Percentiles rank a stretch among this genome's conserved stretches.
phyloP scores from a whole-genome alignment of 2,113 vertebrate species.

The Elaphurus davidianus region DNA sequence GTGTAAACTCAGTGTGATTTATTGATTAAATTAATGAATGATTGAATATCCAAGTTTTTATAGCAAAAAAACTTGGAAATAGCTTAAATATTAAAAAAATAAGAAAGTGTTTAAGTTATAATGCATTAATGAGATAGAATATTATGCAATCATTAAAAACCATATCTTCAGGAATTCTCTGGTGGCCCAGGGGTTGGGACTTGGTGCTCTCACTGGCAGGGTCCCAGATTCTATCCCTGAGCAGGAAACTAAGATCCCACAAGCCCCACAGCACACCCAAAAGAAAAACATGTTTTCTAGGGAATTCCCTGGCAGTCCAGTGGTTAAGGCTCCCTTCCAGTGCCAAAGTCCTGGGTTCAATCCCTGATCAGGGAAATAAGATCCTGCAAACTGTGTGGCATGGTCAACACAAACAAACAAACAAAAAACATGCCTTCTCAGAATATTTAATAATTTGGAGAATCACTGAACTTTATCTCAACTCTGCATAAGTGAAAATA shows the following conservation, averaged over 20 bases:
- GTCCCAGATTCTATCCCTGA: neutral
- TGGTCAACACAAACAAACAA: neutral
- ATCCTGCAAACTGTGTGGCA: no score
- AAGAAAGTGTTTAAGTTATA: neutral
- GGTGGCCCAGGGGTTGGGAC: neutral
- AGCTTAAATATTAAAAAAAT: neutral
- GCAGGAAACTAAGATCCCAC: neutral
- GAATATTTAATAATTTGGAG: neutral
- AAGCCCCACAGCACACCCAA: neutral
- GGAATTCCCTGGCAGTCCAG: neutral
- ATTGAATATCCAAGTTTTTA: neutral
- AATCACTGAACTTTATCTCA: neutral
- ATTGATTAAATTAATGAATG: neutral
- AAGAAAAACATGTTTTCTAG: neutral
- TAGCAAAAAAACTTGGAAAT: neutral
- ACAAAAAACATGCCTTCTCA: neutral
- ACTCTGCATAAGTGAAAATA: constrained; percentile 22
- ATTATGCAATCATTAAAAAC: neutral
- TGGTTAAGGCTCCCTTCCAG: neutral
- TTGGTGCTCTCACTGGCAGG: neutral
- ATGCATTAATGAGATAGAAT: neutral
- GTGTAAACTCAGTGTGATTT: neutral
- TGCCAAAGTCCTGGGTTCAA: neutral
- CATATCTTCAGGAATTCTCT: neutral
- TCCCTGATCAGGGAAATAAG: neutral